Evolutionary conservation across 2,797 vertebrate species (phyloP).

Genomic region (Rachycentron canadum): DNA sequence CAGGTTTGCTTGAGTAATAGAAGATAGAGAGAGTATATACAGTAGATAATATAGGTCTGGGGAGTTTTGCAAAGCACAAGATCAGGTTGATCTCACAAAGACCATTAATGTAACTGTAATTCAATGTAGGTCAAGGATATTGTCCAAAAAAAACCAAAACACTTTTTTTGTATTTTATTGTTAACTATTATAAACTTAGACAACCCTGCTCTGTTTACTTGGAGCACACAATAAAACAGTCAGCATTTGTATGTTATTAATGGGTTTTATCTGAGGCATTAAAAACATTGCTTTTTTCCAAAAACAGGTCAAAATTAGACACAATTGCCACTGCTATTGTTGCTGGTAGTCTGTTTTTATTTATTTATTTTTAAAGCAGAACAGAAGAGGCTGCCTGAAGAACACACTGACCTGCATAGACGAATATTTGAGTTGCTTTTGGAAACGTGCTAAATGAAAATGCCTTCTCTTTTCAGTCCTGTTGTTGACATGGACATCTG

Average conservation of each 20-base stretch:
- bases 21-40: too few species aligned
- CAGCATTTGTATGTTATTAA: constrained; percentile 41
- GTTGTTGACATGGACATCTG: neutral
- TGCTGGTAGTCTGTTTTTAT: neutral
- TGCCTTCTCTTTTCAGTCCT: neutral
- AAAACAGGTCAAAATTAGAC: constrained; percentile 48
- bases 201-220: constrained; percentile 18
- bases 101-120: constrained; percentile 19
- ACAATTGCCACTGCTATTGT: constrained; percentile 20
- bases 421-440: constrained; percentile 6
- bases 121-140: constrained; percentile 59
- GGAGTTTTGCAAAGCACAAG: constrained; percentile 24
- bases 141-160: constrained; percentile 15
- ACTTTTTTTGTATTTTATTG: neutral
- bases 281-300: constrained; percentile 19
- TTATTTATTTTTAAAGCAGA: neutral
- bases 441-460: neutral
- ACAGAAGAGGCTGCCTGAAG: constrained; percentile 15
- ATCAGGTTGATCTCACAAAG: constrained; percentile 28
- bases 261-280: constrained; percentile 32
- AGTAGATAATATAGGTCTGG: neutral
- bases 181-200: constrained; percentile 16
- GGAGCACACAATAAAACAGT: neutral
- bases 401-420: constrained; percentile 31
- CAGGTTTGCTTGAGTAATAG: constrained; percentile 9